Conservation (phyloP, 1,140 invertebrate species). For the Heliothis virescens region DNA sequence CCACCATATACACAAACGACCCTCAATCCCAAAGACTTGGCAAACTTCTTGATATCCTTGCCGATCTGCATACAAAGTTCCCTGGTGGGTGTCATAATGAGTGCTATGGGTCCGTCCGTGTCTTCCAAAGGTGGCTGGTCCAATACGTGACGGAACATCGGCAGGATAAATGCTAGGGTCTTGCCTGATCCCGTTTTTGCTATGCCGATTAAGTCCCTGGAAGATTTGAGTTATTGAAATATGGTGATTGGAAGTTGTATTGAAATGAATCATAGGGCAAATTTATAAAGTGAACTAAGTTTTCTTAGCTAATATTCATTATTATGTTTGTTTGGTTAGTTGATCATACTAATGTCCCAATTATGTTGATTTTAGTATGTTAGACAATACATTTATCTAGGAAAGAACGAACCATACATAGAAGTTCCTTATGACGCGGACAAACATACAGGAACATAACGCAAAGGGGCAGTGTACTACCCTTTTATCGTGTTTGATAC, state of each 20-base stretch:
- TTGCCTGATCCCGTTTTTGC: constrained; percentile 99
- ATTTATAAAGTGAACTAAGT: no score
- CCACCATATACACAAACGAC: constrained; percentile 99
- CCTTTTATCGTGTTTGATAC: no score
- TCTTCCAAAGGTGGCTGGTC: constrained; percentile 97
- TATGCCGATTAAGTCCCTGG: constrained; percentile 98
- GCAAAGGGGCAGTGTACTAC: no score
- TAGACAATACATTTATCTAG: no score
- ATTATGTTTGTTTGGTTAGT: no score
- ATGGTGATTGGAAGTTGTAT: background rate
- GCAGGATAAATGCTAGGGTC: constrained; percentile 98
- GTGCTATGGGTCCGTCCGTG: constrained; percentile 97
- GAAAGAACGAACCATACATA: no score
- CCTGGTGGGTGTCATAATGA: constrained; percentile 99
- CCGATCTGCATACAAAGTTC: constrained; percentile 99
- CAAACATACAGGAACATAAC: no score
- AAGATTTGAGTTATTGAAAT: background rate
- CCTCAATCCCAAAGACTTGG: constrained; percentile 94
- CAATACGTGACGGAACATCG: constrained; percentile 99
- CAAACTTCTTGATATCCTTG: constrained; percentile 98
- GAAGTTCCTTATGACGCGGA: no score
- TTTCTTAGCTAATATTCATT: no score
- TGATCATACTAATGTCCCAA: no score
- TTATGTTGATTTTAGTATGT: no score
- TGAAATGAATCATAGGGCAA: background rate